phyloP scores from a whole-genome alignment of 2,113 vertebrate species.

The Pholis gunnellus region DNA sequence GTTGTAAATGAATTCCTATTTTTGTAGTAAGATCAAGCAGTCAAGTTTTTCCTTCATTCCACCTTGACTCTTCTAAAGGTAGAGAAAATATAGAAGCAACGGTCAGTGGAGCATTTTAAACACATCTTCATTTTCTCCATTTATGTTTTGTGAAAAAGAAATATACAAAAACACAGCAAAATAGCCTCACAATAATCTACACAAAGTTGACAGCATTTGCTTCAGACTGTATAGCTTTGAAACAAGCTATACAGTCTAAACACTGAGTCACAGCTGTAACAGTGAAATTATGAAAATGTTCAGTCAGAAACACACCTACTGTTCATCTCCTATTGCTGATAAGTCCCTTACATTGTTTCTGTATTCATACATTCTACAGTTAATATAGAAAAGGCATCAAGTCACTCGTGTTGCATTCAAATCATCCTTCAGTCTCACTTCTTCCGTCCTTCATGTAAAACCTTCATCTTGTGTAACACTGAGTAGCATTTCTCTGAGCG shows the following conservation, averaged over 20 bases:
- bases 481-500: neutral
- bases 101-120: neutral
- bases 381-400: neutral
- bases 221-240: neutral
- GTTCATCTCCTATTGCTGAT: neutral
- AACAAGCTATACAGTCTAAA: constrained; percentile 1
- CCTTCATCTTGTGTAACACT: constrained; percentile 6
- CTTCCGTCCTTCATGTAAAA: constrained; percentile 4
- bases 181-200: neutral
- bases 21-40: neutral
- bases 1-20: neutral
- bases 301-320: constrained; percentile 29
- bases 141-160: neutral
- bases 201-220: neutral
- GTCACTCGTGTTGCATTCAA: neutral
- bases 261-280: neutral
- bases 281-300: constrained; percentile 7
- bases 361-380: neutral
- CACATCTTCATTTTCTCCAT: neutral
- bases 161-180: neutral
- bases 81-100: neutral
- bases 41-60: constrained; percentile 4
- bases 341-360: constrained; percentile 1
- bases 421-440: constrained; percentile 19
- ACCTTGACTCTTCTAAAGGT: neutral